These are phyloP conservation scores for Diadophis punctatus DNA, from an alignment of 2,113 vertebrate species.

Conservation along the genomic window DNA sequence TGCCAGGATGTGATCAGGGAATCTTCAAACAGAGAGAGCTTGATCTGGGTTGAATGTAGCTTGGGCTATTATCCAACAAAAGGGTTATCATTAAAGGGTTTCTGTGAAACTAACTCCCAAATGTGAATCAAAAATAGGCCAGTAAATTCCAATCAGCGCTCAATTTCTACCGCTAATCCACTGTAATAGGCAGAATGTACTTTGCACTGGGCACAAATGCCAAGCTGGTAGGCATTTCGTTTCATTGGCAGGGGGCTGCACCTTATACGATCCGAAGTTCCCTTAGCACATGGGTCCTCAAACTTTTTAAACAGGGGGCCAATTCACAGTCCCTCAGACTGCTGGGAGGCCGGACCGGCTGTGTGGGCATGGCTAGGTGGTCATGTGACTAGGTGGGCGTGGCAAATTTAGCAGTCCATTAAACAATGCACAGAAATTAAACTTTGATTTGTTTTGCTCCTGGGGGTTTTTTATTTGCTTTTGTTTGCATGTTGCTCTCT, in stretches of 20 bases:
- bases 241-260: not conserved
- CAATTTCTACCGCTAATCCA: not conserved
- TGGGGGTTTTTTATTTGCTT: too few relatives aligned
- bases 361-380: too few relatives aligned
- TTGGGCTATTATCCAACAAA: not conserved
- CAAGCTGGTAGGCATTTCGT: not conserved
- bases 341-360: too few relatives aligned
- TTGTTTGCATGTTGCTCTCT: too few relatives aligned
- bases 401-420: too few relatives aligned
- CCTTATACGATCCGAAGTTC: slow-evolving; percentile 35
- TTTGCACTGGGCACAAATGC: not conserved
- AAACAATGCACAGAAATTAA: too few relatives aligned
- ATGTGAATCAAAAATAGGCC: not conserved
- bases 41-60: not conserved
- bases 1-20: not conserved
- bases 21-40: not conserved
- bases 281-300: accelerated
- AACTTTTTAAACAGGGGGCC: too few relatives aligned
- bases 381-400: too few relatives aligned
- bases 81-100: not conserved
- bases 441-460: too few relatives aligned
- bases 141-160: not conserved
- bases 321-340: too few relatives aligned
- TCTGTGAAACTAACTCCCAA: not conserved
- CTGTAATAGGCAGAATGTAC: not conserved